A percentile compares a stretch with the other conserved stretches of the same genome.
Conservation (phyloP, 64 coral and sea anemone species). For the Anthopleura sola region DNA sequence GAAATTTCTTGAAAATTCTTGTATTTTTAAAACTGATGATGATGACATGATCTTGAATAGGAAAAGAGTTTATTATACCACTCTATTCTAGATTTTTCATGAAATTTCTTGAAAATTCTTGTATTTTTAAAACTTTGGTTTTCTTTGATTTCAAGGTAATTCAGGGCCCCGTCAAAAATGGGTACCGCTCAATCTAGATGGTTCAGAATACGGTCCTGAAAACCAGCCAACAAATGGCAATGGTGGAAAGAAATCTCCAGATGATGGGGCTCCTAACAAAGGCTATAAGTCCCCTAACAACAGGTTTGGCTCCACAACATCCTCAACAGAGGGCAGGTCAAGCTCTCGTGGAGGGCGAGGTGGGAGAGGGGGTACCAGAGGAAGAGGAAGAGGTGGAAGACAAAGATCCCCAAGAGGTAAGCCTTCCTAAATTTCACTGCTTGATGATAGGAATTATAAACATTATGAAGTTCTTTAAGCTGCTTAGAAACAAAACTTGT, state of each 20-base stretch:
- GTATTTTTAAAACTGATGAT: too few relatives aligned
- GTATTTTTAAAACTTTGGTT: not conserved
- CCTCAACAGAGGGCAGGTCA: constrained; percentile 35
- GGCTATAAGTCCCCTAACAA: constrained; percentile 66
- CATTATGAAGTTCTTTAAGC: too few relatives aligned
- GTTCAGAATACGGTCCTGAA: constrained; percentile 28
- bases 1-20: too few relatives aligned
- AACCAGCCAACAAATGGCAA: constrained; percentile 17
- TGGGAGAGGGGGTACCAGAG: constrained; percentile 57
- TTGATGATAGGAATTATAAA: too few relatives aligned
- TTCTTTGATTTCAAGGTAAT: not conserved
- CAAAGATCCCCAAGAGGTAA: constrained; percentile 80
- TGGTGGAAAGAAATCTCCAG: constrained; percentile 59
- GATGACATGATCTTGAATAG: too few relatives aligned
- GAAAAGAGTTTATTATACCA: too few relatives aligned
- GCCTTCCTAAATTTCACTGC: not conserved
- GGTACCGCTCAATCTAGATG: constrained; percentile 77
- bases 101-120: not conserved
- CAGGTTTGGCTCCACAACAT: constrained; percentile 65
- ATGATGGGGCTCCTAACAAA: constrained; percentile 49
- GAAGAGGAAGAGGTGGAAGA: constrained; percentile 70
- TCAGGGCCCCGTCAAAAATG: constrained; percentile 70
- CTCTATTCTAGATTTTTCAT: not conserved
- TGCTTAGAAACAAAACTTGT: too few relatives aligned
- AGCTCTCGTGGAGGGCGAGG: constrained; percentile 71